Conservation (phyloP, 2,797 vertebrate species). For the Dendrocincla tyrannina region DNA sequence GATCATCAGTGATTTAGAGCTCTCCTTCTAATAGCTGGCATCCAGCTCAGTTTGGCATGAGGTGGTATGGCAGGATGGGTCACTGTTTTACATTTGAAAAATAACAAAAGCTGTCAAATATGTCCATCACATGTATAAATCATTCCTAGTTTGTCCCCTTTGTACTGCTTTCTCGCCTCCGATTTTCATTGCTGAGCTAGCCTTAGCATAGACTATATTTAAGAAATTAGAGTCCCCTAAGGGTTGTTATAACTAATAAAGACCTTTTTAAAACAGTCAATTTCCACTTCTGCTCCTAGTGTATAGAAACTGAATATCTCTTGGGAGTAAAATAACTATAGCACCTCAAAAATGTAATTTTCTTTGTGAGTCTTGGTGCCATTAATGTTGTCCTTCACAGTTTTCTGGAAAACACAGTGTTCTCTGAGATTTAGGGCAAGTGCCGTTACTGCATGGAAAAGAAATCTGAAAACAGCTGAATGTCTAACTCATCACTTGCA, state of each 20-base stretch:
- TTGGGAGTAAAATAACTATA: neutral
- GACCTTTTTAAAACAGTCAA: neutral
- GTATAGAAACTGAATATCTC: neutral
- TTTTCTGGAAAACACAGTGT: neutral
- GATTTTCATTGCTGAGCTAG: neutral
- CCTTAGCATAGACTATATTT: neutral
- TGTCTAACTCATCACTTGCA: neutral
- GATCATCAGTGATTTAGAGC: neutral
- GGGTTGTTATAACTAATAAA: neutral
- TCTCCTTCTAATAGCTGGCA: neutral
- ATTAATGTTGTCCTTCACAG: neutral
- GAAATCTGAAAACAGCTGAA: neutral
- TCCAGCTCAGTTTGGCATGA: neutral
- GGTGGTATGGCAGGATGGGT: neutral
- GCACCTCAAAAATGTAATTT: neutral
- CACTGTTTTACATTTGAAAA: neutral
- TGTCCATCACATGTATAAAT: neutral
- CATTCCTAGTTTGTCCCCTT: neutral
- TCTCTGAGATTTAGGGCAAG: neutral
- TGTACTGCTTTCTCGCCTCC: neutral
- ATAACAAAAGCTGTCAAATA: neutral
- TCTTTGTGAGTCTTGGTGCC: neutral
- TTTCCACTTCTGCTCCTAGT: neutral
- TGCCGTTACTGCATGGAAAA: neutral
- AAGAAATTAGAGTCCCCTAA: neutral